These are phyloP conservation scores for Tenualosa thibaudeaui DNA, from an alignment of 2,797 vertebrate genomes.

Conservation along the genomic window DNA sequence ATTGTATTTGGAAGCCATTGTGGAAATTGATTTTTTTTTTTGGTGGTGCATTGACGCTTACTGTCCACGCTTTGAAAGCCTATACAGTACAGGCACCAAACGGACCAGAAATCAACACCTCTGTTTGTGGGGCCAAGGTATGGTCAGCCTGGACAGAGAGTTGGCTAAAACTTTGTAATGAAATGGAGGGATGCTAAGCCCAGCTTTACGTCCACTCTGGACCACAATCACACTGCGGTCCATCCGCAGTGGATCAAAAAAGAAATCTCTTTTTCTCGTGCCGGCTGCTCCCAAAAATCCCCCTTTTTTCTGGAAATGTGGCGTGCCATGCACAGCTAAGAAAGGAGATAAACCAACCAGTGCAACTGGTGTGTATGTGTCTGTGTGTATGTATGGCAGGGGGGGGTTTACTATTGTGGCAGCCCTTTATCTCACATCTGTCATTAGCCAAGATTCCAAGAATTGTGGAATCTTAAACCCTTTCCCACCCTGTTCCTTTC, in stretches of 20 bases:
- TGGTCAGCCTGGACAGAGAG: constrained; percentile 56
- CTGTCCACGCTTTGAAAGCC: not conserved
- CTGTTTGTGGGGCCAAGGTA: constrained; percentile 60
- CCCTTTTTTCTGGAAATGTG: not conserved
- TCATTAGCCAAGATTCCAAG: constrained; percentile 37
- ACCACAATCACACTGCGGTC: not conserved
- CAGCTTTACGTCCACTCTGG: constrained; percentile 48
- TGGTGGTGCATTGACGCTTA: not conserved
- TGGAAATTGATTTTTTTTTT: not conserved
- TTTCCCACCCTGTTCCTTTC: not conserved
- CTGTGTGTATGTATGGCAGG: constrained; percentile 15
- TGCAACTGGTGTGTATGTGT: constrained; percentile 18
- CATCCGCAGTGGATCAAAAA: not conserved
- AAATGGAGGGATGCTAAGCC: constrained; percentile 62
- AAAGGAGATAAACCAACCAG: not conserved
- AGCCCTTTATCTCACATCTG: constrained; percentile 14
- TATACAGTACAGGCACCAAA: constrained; percentile 45
- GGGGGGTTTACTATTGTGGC: not conserved
- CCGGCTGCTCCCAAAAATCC: not conserved
- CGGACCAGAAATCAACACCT: constrained; percentile 61
- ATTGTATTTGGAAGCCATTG: constrained; percentile 52
- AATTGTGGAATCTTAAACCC: constrained; percentile 33
- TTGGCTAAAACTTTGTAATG: constrained; percentile 61
- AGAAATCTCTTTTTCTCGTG: not conserved
- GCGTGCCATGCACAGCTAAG: not conserved